These are phyloP conservation scores for Eupeodes latifasciatus DNA, from an alignment of 2,888 invertebrate species.

Conservation along the genomic window DNA sequence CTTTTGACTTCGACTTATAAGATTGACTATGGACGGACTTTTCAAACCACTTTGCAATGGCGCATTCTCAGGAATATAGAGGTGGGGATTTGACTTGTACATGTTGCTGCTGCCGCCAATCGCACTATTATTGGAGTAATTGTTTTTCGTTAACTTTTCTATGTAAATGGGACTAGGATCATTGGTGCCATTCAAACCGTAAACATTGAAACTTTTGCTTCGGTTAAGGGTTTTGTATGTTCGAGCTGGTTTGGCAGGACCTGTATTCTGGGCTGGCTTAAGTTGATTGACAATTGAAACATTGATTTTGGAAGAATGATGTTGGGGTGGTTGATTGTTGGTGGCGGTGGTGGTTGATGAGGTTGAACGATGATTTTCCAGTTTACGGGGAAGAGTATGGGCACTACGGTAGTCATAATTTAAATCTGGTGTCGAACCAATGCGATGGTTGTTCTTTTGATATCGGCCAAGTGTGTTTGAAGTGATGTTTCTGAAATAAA, in stretches of 20 bases:
- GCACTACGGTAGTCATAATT: slow-evolving; percentile 86
- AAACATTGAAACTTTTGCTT: slow-evolving; percentile 94
- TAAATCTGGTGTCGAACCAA: slow-evolving; percentile 85
- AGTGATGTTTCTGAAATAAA: slow-evolving; percentile 77
- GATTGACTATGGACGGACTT: slow-evolving; percentile 94
- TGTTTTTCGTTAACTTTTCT: slow-evolving; percentile 82
- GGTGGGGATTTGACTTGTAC: slow-evolving; percentile 92
- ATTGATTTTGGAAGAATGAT: slow-evolving; percentile 87
- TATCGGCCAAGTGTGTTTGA: slow-evolving; percentile 91
- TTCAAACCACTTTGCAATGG: slow-evolving; percentile 85
- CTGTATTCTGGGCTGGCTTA: slow-evolving; percentile 84
- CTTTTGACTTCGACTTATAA: slow-evolving; percentile 92
- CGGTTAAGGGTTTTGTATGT: slow-evolving; percentile 91
- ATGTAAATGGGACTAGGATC: slow-evolving; percentile 84
- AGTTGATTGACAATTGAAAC: slow-evolving; percentile 87
- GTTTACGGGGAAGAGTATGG: slow-evolving; percentile 91
- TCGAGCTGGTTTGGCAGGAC: slow-evolving; percentile 91
- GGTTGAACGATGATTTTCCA: slow-evolving; percentile 80
- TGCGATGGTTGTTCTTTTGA: slow-evolving; percentile 92
- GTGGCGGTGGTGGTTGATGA: slow-evolving; percentile 67
- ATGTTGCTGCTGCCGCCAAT: slow-evolving; percentile 82
- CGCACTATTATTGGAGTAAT: slow-evolving; percentile 80
- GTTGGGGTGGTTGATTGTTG: slow-evolving; percentile 57
- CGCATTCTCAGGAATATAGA: slow-evolving; percentile 87
- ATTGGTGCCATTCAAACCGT: slow-evolving; percentile 86